These are phyloP conservation scores for Uropsilus gracilis DNA, from an alignment of 2,113 vertebrate genomes.

Conservation along the genomic window DNA sequence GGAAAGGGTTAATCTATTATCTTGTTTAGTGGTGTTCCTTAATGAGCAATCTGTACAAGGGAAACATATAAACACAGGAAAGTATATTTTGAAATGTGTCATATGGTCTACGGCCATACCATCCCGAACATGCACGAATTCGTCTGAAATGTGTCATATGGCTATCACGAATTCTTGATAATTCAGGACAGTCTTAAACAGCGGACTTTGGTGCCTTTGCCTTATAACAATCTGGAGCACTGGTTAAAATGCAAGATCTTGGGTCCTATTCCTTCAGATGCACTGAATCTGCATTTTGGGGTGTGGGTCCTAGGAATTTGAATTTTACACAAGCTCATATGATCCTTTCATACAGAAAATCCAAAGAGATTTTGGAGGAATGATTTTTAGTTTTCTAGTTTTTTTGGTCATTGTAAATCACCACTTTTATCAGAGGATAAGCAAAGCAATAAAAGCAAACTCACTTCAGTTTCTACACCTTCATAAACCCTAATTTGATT, in stretches of 20 bases:
- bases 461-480: not conserved
- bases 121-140: too few species aligned
- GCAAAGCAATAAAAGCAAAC: not conserved
- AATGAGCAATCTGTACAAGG: slow-evolving; percentile 2
- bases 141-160: not conserved
- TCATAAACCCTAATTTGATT: not conserved
- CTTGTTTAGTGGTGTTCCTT: not conserved
- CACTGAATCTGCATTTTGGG: not conserved
- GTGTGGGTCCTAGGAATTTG: not conserved
- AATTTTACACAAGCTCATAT: not conserved
- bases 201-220: not conserved
- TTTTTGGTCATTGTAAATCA: not conserved
- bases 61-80: not conserved
- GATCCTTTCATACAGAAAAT: not conserved
- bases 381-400: not conserved
- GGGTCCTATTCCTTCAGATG: not conserved
- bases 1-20: not conserved
- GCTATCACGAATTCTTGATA: not conserved
- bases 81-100: not conserved
- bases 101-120: too few species aligned
- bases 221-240: not conserved
- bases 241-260: not conserved
- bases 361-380: not conserved
- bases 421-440: not conserved
- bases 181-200: not conserved